phyloP scores from a whole-genome alignment of 2,888 invertebrate species.

The Vandiemenella viatica region DNA sequence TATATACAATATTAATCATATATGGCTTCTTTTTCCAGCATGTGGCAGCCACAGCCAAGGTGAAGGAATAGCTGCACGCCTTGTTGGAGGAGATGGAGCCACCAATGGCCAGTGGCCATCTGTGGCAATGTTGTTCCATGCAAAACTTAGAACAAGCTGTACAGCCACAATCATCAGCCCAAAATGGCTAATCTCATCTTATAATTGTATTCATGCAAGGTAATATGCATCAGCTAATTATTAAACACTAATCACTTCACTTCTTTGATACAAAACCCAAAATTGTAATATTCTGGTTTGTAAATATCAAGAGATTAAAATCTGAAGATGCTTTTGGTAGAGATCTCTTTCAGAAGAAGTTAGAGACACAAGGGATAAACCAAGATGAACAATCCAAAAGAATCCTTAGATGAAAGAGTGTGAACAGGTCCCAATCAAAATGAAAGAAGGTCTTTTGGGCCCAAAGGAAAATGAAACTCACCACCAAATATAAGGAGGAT shows the following conservation, averaged over 20 bases:
- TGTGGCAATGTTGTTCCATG: slow-evolving; percentile 35
- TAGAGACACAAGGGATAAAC: too few relatives aligned
- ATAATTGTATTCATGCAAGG: slow-evolving; percentile 29
- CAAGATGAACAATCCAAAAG: background rate
- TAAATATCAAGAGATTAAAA: background rate
- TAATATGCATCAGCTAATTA: too few relatives aligned
- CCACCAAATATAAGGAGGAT: too few relatives aligned
- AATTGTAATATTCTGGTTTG: too few relatives aligned
- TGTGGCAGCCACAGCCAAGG: slow-evolving; percentile 28
- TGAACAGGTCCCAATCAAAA: too few relatives aligned
- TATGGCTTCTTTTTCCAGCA: slow-evolving; percentile 24
- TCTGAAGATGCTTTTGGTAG: too few relatives aligned
- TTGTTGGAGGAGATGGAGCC: slow-evolving; percentile 34
- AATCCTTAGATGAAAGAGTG: too few relatives aligned
- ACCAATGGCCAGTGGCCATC: slow-evolving; percentile 40
- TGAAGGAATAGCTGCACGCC: slow-evolving; percentile 27
- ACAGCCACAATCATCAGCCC: slow-evolving; percentile 34
- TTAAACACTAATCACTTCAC: background rate
- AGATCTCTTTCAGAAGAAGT: too few relatives aligned
- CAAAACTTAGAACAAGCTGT: slow-evolving; percentile 30
- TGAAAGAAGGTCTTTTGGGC: too few relatives aligned
- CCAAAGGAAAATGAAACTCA: too few relatives aligned
- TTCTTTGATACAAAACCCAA: too few relatives aligned
- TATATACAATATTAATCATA: background rate
- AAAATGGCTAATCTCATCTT: slow-evolving; percentile 34